Base-by-base conservation (phyloP, 2,797 vertebrate species). In the Cyclopterus lumpus region DNA sequence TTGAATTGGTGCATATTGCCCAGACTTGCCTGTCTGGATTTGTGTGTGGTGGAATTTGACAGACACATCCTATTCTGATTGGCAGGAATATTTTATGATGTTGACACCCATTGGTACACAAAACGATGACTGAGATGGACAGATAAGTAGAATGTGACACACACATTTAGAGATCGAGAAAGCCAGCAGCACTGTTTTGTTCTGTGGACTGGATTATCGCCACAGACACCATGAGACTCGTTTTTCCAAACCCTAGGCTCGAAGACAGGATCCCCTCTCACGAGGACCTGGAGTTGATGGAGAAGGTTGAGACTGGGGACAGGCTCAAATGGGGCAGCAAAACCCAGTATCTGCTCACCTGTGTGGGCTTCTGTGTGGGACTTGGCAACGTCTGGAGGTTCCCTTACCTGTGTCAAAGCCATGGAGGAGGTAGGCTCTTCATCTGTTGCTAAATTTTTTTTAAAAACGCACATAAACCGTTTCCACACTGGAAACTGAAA, bases 281-380 rank as follows among this genome's bases (percentile, higher is more conserved):
- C 55, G 71, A 26, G 1, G 85, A 96, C 18, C 94, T 97, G 81
- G 96, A 97, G 54, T 75, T 67, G 73, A 70, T 96, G 40, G 97
- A 98, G 86, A 26, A 75, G 71, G 86, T 94, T 83, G 95, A 97
- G 71, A 93, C 93, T 24, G 86, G 77, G 24, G 93, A 96, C 8
- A 93, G 97, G 87, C 97, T 97, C 44, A 93, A 97, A 89, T 97
- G 97, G 96, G 97, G 98, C 90, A 98, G 97, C 90, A 97, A 98
- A 82, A 76, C 96, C 20, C 97, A 97, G 81, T 98, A 97, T 36
- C 96, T 98, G 95, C 94, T 97, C 86, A 98, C 97, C 0, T 97
- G 97, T 1, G 84, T 98, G 85, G 97, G 96, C 61, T 97, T 98
- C 91, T 97, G 97, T 40, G 96, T 97, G 80, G 96, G 96, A 24